Evolutionary conservation across 2,888 invertebrate genomes (phyloP).

Genomic region (Arrhopalites spinosus): DNA sequence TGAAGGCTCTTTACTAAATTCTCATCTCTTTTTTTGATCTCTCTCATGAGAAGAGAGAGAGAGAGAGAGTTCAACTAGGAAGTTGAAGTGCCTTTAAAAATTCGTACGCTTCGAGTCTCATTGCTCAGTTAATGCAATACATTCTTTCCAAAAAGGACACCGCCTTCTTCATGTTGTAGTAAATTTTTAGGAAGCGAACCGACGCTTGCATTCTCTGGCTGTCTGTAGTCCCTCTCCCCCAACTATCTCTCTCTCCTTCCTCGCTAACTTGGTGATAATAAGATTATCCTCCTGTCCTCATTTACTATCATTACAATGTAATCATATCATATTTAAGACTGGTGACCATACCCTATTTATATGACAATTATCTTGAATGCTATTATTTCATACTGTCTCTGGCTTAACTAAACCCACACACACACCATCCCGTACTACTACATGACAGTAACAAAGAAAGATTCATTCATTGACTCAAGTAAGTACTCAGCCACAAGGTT

Average conservation of each 20-base stretch:
- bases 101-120: background rate
- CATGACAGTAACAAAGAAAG: too few relatives aligned
- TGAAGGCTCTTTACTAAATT: background rate
- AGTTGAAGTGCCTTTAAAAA: constrained; percentile 11
- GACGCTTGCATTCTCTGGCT: too few relatives aligned
- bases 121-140: too few relatives aligned
- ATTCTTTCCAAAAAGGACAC: background rate
- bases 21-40: background rate
- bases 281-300: background rate
- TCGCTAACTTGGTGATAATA: background rate
- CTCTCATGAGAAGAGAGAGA: background rate
- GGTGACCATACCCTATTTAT: too few relatives aligned
- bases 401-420: too few relatives aligned
- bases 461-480: too few relatives aligned
- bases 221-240: background rate
- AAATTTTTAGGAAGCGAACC: too few relatives aligned
- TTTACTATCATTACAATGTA: background rate
- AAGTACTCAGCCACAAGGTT: too few relatives aligned
- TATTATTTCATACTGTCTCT: too few relatives aligned
- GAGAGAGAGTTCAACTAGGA: background rate
- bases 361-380: too few relatives aligned
- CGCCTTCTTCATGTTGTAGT: background rate
- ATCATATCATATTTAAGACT: background rate
- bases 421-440: too few relatives aligned
- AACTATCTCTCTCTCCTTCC: background rate